These are phyloP conservation scores for Acrocephalus kingi DNA, from an alignment of 2,113 vertebrate genomes.

Conservation along the genomic window DNA sequence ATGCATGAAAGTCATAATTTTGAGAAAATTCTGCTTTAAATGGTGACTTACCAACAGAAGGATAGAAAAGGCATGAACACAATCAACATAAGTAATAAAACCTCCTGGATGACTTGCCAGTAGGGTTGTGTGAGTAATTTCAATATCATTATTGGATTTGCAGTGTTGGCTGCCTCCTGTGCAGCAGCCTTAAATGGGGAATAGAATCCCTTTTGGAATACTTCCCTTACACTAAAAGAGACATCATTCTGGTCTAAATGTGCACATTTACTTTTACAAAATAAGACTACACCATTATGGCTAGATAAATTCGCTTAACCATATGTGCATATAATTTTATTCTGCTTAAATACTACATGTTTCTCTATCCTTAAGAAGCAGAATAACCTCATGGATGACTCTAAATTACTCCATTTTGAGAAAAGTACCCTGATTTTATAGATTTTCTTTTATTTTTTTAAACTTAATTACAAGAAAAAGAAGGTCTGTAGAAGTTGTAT, in stretches of 20 bases:
- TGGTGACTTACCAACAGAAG: neutral
- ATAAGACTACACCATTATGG: neutral
- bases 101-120: neutral
- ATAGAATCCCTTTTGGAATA: constrained; percentile 1
- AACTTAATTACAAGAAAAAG: neutral
- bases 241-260: constrained; percentile 27
- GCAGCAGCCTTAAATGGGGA: neutral
- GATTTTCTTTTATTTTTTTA: neutral
- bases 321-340: constrained; percentile 30
- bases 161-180: neutral
- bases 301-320: constrained; percentile 39
- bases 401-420: neutral
- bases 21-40: neutral
- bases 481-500: neutral
- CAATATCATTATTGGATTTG: neutral
- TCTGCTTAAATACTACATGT: neutral
- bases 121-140: neutral
- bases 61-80: neutral
- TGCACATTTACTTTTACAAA: neutral
- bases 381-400: neutral
- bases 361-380: neutral
- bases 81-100: constrained; percentile 3
- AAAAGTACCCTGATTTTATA: neutral
- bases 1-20: neutral
- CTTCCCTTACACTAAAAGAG: neutral